Percentiles rank a stretch among this genome's conserved stretches.
phyloP scores from a whole-genome alignment of 2,888 invertebrate species.

The Nemotelus pantherinus region DNA sequence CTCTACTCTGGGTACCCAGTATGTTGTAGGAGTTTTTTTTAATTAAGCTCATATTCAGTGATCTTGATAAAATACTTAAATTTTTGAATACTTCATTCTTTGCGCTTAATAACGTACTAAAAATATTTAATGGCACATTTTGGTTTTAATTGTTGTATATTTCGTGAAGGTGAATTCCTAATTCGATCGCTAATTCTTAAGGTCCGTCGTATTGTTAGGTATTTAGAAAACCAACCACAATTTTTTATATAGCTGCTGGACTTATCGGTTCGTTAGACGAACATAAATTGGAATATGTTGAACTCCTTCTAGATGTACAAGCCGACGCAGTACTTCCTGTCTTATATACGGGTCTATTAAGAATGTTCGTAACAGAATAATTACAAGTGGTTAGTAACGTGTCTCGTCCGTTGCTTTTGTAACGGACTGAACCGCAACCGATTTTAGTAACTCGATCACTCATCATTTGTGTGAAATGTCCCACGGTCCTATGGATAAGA shows the following conservation, averaged over 20 bases:
- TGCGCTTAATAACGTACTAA: too few species aligned
- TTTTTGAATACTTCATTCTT: too few species aligned
- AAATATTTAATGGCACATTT: too few species aligned
- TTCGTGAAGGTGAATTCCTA: too few species aligned
- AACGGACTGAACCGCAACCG: constrained; percentile 33
- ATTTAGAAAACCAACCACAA: too few species aligned
- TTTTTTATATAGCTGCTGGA: not conserved
- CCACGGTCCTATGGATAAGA: not conserved
- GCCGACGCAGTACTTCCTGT: constrained; percentile 9
- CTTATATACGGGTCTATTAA: constrained; percentile 20
- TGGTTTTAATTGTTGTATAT: too few species aligned
- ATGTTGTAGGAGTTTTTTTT: too few species aligned
- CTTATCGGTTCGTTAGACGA: constrained; percentile 1
- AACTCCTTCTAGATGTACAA: constrained; percentile 16
- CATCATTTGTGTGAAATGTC: constrained; percentile 32
- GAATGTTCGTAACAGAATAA: constrained; percentile 28
- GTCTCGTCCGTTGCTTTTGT: not conserved
- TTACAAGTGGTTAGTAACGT: constrained; percentile 21
- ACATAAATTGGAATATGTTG: constrained; percentile 24
- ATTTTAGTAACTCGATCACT: constrained; percentile 9
- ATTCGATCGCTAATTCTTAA: too few species aligned
- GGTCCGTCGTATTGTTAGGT: too few species aligned
- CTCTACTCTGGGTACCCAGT: too few species aligned
- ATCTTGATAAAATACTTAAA: too few species aligned
- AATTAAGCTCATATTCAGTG: too few species aligned